Conservation (phyloP, 1,140 invertebrate species). For the Panagrolaimus sp. region DNA sequence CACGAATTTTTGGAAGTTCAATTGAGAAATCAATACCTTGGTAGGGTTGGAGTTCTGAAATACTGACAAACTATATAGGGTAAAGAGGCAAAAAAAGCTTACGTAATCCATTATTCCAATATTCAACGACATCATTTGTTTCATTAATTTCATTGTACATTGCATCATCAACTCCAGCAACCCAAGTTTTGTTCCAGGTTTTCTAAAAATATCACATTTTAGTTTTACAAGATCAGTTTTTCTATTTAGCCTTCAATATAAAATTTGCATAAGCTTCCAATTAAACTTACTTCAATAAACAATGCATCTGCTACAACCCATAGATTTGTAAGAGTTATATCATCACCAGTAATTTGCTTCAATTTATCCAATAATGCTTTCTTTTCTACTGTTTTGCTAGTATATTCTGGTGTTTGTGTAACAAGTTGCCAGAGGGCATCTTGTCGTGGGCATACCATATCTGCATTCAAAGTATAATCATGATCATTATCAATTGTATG, state of each 20-base stretch:
- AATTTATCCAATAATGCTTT: not conserved
- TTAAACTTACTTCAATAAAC: conserved; percentile 4
- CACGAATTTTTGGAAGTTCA: conserved; percentile 31
- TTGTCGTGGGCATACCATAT: not conserved
- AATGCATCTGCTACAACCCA: not conserved
- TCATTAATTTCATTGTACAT: conserved; percentile 1
- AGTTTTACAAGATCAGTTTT: not conserved
- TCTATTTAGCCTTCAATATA: not conserved
- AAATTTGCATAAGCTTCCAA: no score
- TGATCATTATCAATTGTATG: conserved; percentile 11
- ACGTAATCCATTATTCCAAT: conserved; percentile 17
- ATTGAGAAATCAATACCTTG: conserved; percentile 31
- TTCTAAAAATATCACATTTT: no score
- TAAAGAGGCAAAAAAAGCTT: not conserved
- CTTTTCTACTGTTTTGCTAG: not conserved
- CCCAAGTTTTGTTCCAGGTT: not conserved
- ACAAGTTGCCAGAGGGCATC: not conserved
- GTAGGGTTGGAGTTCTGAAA: not conserved
- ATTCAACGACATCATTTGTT: conserved; percentile 12
- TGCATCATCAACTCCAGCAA: not conserved
- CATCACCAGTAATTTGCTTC: not conserved
- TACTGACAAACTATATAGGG: not conserved
- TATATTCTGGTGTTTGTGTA: not conserved
- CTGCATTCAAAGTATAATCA: conserved; percentile 7
- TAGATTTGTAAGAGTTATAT: not conserved